phyloP scores from a whole-genome alignment of 1,140 invertebrate species.

The Tetraneura akinire region DNA sequence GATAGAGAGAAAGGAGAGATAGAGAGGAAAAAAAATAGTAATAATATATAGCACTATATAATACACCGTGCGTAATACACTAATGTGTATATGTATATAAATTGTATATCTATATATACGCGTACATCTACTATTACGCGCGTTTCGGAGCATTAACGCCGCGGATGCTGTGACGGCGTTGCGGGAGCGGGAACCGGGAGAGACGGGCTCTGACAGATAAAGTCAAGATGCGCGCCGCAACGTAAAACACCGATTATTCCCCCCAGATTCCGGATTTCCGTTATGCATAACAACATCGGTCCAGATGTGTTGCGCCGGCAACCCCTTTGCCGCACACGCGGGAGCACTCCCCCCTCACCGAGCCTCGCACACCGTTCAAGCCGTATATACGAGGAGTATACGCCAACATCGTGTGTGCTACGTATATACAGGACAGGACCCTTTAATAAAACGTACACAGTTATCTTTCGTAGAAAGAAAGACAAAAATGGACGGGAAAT shows the following conservation, averaged over 20 bases:
- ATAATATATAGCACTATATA: neutral
- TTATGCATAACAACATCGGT: conserved; percentile 32
- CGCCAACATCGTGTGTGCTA: no score
- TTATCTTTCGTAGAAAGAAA: no score
- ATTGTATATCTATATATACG: neutral
- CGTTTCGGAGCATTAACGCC: conserved; percentile 40
- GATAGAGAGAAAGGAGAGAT: neutral
- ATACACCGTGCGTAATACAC: neutral
- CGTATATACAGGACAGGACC: no score
- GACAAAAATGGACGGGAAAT: no score
- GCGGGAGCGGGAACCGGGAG: neutral
- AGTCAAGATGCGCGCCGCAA: conserved; percentile 46
- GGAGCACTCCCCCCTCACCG: neutral
- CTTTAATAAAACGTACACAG: no score
- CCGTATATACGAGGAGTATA: neutral
- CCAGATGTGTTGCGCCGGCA: conserved; percentile 40
- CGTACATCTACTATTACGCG: neutral
- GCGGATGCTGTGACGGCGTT: neutral
- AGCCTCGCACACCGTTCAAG: neutral
- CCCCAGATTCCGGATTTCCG: conserved; percentile 46
- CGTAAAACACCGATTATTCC: conserved; percentile 47
- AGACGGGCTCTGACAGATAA: conserved; percentile 46
- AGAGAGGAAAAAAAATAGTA: neutral
- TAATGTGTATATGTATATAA: neutral
- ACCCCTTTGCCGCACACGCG: conserved; percentile 33